Conservation (phyloP, 2,113 vertebrate genomes). For the Callionymus lyra region DNA sequence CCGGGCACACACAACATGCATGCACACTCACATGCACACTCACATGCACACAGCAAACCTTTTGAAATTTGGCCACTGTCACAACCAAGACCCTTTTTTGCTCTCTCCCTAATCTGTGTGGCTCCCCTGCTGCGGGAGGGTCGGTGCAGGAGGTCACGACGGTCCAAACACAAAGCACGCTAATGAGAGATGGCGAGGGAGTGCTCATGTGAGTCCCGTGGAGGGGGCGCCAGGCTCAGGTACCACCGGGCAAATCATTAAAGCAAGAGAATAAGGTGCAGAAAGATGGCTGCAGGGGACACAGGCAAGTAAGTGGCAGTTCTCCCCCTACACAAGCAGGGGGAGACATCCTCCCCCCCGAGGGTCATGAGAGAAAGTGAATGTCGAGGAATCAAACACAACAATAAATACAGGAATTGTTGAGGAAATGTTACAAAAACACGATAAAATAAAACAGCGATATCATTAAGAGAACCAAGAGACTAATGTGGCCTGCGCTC, state of each 20-base stretch:
- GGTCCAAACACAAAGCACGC: constrained; percentile 1
- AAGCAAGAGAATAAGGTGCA: constrained; percentile 4
- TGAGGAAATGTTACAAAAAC: too few relatives aligned
- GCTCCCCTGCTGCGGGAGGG: constrained; percentile 24
- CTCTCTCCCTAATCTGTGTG: constrained; percentile 35
- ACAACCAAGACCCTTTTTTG: constrained; percentile 26
- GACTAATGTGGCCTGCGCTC: too few relatives aligned
- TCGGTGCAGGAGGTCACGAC: constrained; percentile 9
- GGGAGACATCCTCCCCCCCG: too few relatives aligned
- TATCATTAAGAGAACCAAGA: too few relatives aligned
- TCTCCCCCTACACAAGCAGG: too few relatives aligned
- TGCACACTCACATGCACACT: constrained; percentile 16
- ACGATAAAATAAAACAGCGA: too few relatives aligned
- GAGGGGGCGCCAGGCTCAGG: constrained; percentile 1
- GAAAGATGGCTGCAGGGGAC: too few relatives aligned
- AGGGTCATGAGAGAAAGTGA: too few relatives aligned
- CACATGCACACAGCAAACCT: constrained; percentile 22
- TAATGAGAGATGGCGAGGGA: neutral
- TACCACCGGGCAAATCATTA: constrained; percentile 7
- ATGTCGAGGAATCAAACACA: too few relatives aligned
- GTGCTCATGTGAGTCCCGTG: neutral
- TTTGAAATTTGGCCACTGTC: constrained; percentile 30
- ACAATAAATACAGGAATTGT: too few relatives aligned
- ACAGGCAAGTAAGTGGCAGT: too few relatives aligned
- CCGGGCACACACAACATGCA: constrained; percentile 5